Conservation (phyloP, 2,797 vertebrate species). For the Buceros bicornis region DNA sequence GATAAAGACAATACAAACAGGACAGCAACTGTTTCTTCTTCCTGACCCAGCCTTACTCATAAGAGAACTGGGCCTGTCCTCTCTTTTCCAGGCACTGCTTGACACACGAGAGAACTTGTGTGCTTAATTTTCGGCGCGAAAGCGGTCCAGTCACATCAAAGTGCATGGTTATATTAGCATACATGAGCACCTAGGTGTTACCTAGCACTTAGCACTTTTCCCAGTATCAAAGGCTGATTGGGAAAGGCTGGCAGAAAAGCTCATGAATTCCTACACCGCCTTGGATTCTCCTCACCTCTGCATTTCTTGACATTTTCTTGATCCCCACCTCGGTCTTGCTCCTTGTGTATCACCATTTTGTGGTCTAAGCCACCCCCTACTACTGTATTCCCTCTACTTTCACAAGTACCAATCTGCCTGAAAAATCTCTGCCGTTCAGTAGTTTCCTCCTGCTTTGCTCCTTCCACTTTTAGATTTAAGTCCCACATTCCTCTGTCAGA, state of each 20-base stretch:
- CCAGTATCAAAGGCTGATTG: background rate
- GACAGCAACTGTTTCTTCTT: background rate
- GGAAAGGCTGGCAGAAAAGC: background rate
- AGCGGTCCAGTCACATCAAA: background rate
- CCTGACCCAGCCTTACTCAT: background rate
- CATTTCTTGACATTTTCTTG: background rate
- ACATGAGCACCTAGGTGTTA: background rate
- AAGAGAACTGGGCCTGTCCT: background rate
- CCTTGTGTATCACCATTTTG: background rate
- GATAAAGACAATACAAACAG: background rate
- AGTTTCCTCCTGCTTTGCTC: background rate
- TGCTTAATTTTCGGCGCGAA: background rate
- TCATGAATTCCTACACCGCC: background rate
- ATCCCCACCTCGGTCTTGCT: background rate
- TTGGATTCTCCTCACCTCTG: background rate
- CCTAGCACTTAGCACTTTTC: background rate
- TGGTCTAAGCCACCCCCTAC: background rate
- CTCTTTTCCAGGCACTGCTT: background rate
- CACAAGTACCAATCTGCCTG: background rate
- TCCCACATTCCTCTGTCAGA: background rate
- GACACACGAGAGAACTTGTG: background rate
- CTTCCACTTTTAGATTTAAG: slow-evolving; percentile 8
- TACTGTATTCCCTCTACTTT: background rate
- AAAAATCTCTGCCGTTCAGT: background rate
- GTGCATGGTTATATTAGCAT: background rate